Evolutionary conservation across 2,113 vertebrate species (phyloP), one percentile per base, ranked within the genome.

Genomic region (Hepsetus odoe): DNA sequence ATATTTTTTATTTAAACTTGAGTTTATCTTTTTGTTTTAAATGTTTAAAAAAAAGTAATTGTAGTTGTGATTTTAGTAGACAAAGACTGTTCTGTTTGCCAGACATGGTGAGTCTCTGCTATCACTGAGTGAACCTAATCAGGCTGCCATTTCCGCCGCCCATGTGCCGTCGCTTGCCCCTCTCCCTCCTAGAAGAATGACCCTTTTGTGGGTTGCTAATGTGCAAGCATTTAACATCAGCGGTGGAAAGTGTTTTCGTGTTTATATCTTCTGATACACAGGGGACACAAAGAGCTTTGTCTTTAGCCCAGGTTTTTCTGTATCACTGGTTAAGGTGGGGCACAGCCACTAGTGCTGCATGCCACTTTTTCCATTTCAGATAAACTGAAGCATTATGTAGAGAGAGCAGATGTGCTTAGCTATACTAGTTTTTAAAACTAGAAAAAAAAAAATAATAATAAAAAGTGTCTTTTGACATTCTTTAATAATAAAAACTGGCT

Each of bases 111-210:
- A 93, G 70, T 33, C 92, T 93, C 92, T 91, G 91, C 93, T 97
- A 96, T 97, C 95, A 94, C 93, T 96, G 93, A 94, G 94, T 94
- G 95, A 96, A 96, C 94, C 95, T 95, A 96, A 97, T 97, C 96
- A 95, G 93, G 88, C 93, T 94, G 93, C 94, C 93, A 94, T 98
- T 98, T 98, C 95, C 95, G 94, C 55, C 93, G 92, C 92, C 89
- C 92, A 93, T 95, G 93, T 93, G 91, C 94, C 90, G 93, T 90
- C 91, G 92, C 94, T 95, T 85, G 58, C 93, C 93, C 90, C 88
- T 86, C 91, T 93, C 95, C 93, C 92, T 81, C 92, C 69, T 72
- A 90, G 90, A 95, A 97, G 94, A 98, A 97, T 94, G 92, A 92
- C 85, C 85, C 94, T 93, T 97, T 97, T 98, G 95, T 97, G 86